Evolutionary conservation across 2,113 vertebrate genomes (phyloP).

Genomic region (Uria lomvia): DNA sequence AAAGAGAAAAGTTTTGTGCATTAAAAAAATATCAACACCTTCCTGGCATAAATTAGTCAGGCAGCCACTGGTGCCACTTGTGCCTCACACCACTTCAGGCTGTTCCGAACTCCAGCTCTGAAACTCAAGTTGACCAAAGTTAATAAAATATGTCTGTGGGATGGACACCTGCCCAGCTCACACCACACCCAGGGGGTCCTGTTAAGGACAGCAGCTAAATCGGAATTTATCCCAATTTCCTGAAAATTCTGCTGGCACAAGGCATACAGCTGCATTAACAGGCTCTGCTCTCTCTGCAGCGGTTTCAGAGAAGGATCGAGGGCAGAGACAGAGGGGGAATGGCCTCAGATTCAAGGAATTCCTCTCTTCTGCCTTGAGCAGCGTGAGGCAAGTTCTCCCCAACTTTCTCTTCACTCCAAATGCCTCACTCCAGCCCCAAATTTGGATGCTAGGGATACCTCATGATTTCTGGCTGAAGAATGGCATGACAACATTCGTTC

Average conservation of each 20-base stretch:
- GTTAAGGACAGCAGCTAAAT: neutral
- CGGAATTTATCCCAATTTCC: neutral
- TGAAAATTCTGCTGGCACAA: neutral
- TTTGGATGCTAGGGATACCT: neutral
- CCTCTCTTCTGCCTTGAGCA: neutral
- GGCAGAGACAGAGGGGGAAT: accelerated
- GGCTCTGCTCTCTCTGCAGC: neutral
- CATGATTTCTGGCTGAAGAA: neutral
- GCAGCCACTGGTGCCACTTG: neutral
- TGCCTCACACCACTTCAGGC: neutral
- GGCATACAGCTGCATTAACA: neutral
- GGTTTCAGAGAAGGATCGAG: neutral
- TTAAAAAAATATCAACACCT: neutral
- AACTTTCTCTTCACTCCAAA: neutral
- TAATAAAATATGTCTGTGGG: neutral
- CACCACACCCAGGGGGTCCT: neutral
- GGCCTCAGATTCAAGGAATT: neutral
- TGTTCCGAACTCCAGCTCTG: neutral
- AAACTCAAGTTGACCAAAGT: neutral
- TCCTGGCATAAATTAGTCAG: neutral
- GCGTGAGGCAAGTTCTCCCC: neutral
- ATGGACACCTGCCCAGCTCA: neutral
- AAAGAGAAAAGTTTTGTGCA: neutral
- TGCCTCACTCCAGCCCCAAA: neutral
- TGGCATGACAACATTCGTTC: neutral